Evolutionary conservation across 2,797 vertebrate genomes (phyloP).

Genomic region (Pseudochirops cupreus): DNA sequence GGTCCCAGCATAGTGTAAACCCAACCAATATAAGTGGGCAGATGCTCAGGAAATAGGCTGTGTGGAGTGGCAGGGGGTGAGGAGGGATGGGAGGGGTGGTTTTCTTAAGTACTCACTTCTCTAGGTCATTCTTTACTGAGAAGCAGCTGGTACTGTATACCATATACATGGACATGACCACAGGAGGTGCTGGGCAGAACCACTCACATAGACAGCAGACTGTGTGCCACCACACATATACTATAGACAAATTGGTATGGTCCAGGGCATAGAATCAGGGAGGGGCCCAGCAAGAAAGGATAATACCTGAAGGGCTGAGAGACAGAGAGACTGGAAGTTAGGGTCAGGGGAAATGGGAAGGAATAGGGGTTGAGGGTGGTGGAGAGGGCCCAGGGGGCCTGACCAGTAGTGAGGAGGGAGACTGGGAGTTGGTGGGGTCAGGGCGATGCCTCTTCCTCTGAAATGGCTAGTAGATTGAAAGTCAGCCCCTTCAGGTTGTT

Average conservation of each 20-base stretch:
- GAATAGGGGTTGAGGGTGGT: background rate
- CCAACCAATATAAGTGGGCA: background rate
- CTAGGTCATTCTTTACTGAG: background rate
- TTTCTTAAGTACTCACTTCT: background rate
- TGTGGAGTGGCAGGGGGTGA: background rate
- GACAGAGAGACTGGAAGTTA: constrained; percentile 6
- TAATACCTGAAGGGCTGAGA: background rate
- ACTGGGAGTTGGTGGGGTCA: constrained; percentile 5
- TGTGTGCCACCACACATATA: background rate
- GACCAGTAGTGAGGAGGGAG: constrained; percentile 37
- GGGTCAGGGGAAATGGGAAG: background rate
- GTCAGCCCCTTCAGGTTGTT: constrained; percentile 80
- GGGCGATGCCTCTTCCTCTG: constrained; percentile 34
- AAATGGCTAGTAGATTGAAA: constrained; percentile 50
- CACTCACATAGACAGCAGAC: background rate
- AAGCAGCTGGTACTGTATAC: background rate
- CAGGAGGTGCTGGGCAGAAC: background rate
- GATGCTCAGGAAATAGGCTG: background rate
- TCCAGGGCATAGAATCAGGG: background rate
- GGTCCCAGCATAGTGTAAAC: background rate
- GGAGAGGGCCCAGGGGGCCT: constrained; percentile 50
- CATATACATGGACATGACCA: background rate
- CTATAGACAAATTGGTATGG: background rate
- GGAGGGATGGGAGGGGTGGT: no score
- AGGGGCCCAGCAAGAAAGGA: background rate